Conservation (phyloP, 2,113 vertebrate species). For the Lampris incognitus region DNA sequence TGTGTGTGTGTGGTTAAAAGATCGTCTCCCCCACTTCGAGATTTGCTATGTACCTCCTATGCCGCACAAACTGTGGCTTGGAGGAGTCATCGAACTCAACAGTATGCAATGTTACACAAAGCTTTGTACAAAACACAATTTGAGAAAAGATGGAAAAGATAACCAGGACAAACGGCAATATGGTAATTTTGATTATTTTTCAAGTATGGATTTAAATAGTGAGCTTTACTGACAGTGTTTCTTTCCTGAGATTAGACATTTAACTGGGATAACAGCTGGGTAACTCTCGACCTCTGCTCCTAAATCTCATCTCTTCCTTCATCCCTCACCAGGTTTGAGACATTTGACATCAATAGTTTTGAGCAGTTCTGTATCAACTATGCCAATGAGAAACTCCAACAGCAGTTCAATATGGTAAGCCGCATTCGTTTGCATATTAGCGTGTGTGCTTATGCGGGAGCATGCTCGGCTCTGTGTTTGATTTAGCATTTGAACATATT, state of each 20-base stretch:
- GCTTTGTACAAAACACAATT: no score
- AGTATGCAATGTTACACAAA: no score
- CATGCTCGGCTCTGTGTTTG: neutral
- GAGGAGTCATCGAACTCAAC: no score
- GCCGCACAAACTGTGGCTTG: no score
- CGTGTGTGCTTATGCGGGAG: neutral
- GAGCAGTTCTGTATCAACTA: slow-evolving; percentile 99
- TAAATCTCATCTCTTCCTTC: slow-evolving; percentile 11
- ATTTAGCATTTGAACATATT: neutral
- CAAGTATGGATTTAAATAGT: no score
- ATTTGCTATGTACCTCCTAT: no score
- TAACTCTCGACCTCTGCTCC: neutral
- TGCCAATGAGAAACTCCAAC: slow-evolving; percentile 98
- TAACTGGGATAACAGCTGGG: no score
- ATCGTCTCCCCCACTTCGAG: no score
- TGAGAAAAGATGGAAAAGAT: neutral
- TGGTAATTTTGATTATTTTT: no score
- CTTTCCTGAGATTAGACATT: no score
- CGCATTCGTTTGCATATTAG: neutral
- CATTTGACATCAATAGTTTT: slow-evolving; percentile 99
- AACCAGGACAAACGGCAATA: no score
- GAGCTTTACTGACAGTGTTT: no score
- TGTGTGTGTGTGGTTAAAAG: neutral
- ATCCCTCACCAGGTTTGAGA: slow-evolving; percentile 91
- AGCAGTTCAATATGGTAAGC: slow-evolving; percentile 99